phyloP scores from a whole-genome alignment of 2,797 vertebrate species.

The Lepidocolaptes lacrymiger region DNA sequence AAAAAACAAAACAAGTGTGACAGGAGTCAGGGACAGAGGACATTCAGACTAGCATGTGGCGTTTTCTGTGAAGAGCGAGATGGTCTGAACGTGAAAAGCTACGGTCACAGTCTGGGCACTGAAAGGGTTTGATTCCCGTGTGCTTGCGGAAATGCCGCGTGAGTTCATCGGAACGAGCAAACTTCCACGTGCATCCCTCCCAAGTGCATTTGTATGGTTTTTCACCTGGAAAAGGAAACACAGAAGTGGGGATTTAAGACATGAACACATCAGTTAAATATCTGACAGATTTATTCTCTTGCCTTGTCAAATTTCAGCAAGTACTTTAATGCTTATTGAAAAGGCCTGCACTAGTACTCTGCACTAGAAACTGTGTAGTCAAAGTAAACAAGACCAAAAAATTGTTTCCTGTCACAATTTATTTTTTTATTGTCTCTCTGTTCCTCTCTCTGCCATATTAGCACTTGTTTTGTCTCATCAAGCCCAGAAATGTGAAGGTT shows the following conservation, averaged over 20 bases:
- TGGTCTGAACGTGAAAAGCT: conserved; percentile 98
- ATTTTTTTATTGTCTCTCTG: background rate
- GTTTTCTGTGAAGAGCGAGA: conserved; percentile 96
- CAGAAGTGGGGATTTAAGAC: background rate
- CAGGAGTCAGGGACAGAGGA: conserved; percentile 16
- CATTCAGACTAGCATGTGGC: conserved; percentile 92
- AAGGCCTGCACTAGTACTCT: background rate
- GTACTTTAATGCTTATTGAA: background rate
- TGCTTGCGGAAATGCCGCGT: conserved; percentile 99
- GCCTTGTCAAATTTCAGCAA: background rate
- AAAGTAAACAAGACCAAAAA: background rate
- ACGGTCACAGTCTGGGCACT: conserved; percentile 97
- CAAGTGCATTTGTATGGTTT: conserved; percentile 98
- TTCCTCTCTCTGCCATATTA: background rate
- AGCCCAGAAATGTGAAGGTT: background rate
- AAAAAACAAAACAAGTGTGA: conserved; percentile 71
- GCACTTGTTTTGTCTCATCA: background rate
- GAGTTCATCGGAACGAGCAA: conserved; percentile 96
- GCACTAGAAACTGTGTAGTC: accelerated
- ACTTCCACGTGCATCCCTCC: conserved; percentile 99
- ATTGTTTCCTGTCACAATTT: background rate
- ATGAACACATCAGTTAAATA: background rate
- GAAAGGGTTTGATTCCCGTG: conserved; percentile 98
- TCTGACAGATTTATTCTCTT: background rate
- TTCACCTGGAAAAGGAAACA: conserved; percentile 83